Base-by-base conservation (phyloP, 2,888 invertebrate species). In the Seladonia tumulorum region DNA sequence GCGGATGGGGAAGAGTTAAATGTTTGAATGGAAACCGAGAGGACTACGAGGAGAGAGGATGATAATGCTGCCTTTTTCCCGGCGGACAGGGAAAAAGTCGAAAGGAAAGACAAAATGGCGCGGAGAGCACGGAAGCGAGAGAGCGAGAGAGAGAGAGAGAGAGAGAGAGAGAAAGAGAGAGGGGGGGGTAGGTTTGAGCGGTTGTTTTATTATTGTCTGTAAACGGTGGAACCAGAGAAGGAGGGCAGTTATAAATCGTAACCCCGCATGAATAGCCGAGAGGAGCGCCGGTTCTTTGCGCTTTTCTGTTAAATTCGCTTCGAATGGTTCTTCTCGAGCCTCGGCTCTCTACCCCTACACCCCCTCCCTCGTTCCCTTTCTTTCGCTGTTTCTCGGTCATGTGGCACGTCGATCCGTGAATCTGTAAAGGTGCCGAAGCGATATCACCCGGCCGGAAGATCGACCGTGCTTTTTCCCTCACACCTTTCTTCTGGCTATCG, bases 171-270 rank as follows among this genome's bases (percentile, higher is more conserved):
- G n/a, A n/a, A n/a, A n/a, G n/a, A n/a, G n/a, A n/a, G n/a, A n/a
- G n/a, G n/a, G n/a, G n/a, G n/a, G 29, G 7, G 22, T 22, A 12
- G 35, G 39, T 7, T 45, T 18, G 14, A 29, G 29, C 35, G 82
- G 73, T 76, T 47, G 90, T 87, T 87, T 88, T 88, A 85, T 89
- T 85, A 88, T 87, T 87, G 83, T 82, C 76, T 70, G 83, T 90
- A 87, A 85, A 88, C 72, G 75, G 72, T 73, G 85, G 77, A 82
- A 42, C 72, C 5, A 42, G 70, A 5, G 83, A 90, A 89, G 79
- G 80, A 73, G 68, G 90, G 89, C 87, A 88, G 90, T 93, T 92
- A 93, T 94, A 93, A 94, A 94, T 94, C 92, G 91, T 93, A 93
- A 92, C 92, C 90, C 91, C 91, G 91, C 91, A 93, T 94, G 93